Conservation (phyloP, 2,113 vertebrate genomes). For the western clawed frog (Xenopus tropicalis) region DNA sequence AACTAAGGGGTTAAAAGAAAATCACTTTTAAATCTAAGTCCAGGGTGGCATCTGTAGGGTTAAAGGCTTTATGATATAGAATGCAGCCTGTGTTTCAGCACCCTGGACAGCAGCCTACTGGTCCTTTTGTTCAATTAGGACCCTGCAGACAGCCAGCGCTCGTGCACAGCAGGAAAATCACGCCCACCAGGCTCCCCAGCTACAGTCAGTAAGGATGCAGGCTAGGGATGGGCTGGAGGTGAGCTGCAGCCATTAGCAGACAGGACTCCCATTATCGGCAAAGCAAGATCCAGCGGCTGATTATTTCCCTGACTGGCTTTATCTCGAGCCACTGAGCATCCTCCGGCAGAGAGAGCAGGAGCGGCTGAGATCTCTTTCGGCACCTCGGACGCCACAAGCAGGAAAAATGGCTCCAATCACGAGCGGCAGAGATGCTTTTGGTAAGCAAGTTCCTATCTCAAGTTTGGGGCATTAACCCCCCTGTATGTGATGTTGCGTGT, state of each 20-base stretch:
- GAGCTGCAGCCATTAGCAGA: conserved; percentile 19
- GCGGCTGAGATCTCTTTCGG: conserved; percentile 57
- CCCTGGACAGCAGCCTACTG: too few species aligned
- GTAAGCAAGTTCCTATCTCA: conserved; percentile 66
- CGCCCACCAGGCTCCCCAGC: not conserved
- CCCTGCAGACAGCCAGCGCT: too few species aligned
- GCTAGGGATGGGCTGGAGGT: conserved; percentile 14
- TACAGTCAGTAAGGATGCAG: too few species aligned
- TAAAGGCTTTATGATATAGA: too few species aligned
- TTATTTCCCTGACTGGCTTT: conserved; percentile 45
- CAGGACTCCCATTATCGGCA: too few species aligned
- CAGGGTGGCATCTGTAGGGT: too few species aligned
- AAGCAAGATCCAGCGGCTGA: not conserved
- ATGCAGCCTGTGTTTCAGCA: too few species aligned
- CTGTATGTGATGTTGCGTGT: too few species aligned
- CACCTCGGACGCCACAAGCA: conserved; percentile 68
- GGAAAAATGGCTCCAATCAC: conserved; percentile 82
- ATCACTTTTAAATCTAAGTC: too few species aligned
- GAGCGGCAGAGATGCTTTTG: conserved; percentile 72
- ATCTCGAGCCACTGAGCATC: not conserved
- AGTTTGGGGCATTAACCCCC: too few species aligned
- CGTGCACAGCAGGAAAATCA: not conserved
- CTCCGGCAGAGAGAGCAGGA: conserved; percentile 6
- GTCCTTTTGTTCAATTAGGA: too few species aligned
- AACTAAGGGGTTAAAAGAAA: too few species aligned